Evolutionary conservation across 2,888 invertebrate genomes (phyloP), one percentile per base, ranked within the genome.

Genomic region (Chironomus tentans): DNA sequence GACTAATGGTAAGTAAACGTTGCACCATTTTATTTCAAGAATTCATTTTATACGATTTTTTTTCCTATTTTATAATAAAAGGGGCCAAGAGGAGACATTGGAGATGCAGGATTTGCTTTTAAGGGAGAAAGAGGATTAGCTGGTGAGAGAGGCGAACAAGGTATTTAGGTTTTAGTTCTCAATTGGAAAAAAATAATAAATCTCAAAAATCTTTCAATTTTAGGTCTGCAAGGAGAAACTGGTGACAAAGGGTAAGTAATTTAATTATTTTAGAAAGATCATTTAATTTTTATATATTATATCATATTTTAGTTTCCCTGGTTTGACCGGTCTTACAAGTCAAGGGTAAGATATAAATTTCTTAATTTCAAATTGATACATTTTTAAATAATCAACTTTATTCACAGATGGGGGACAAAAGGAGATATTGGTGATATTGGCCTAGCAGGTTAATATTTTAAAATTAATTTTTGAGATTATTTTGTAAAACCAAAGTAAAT

Each of bases 61-160:
- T n/a, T n/a, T n/a, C 5, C 3, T 4, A 28, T 28, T 28, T 28
- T 28, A 6, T 68, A 13, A 28, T 78, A 81, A 13, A 76, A 79
- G 61, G 88, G 87, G 10, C 77, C 79, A 47, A 86, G 86, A 79
- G 91, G 91, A 77, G 81, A 82, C 47, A 85, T 85, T 77, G 91
- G 91, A 78, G 84, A 86, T 47, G 78, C 81, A 18, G 90, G 90
- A 77, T 65, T 21, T 12, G 65, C 21, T 12, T 65, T 13, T 2
- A 65, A 65, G 13, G 65, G 65, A 10, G 65, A 65, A 65, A 21
- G 65, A 24, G 65, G 65, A 13, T 12, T 24, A 3, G 3, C 12
- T 65, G 22, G 65, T 1, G 38, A 24, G 12, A 72, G 62, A 46
- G 72, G 72, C 13, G 62, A 62, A 18, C 72, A 15, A 13, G 72